Conservation (phyloP, 2,113 vertebrate species). For the Carassius gibelio region DNA sequence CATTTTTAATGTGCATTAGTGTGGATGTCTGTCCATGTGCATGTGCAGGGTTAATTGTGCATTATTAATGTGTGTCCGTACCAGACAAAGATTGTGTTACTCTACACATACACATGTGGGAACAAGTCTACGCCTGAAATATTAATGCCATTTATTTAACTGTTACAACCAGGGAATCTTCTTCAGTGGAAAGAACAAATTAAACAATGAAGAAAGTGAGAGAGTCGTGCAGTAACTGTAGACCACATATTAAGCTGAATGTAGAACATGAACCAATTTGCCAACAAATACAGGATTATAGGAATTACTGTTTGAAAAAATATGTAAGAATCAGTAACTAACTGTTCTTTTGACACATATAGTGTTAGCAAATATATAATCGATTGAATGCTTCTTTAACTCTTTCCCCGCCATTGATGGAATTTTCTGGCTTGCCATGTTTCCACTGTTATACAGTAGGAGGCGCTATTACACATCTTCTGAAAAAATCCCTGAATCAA, state of each 20-base stretch:
- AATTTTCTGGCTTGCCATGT: too few species aligned
- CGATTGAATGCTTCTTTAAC: neutral
- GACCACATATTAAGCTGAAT: neutral
- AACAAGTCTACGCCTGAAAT: constrained; percentile 35
- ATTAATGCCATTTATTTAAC: constrained; percentile 24
- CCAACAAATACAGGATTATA: neutral
- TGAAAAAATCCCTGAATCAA: too few species aligned
- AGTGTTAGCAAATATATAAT: neutral
- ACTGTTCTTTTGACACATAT: constrained; percentile 5
- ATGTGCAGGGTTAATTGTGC: constrained; percentile 40
- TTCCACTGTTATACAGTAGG: too few species aligned
- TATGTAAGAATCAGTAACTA: neutral
- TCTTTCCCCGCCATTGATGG: too few species aligned
- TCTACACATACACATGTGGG: constrained; percentile 20
- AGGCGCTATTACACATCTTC: too few species aligned
- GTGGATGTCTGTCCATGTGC: neutral
- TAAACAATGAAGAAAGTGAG: neutral
- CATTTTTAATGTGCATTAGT: constrained; percentile 16
- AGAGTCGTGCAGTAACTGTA: neutral
- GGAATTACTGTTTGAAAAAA: too few species aligned
- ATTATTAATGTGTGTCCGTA: constrained; percentile 53
- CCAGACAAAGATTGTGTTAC: constrained; percentile 50
- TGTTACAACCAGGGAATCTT: constrained; percentile 9
- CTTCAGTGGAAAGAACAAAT: neutral
- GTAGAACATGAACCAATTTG: constrained; percentile 1